Percentiles rank a stretch among this genome's conserved stretches.
Conservation (phyloP, 2,888 invertebrate species). For the Drosophila subquinaria region DNA sequence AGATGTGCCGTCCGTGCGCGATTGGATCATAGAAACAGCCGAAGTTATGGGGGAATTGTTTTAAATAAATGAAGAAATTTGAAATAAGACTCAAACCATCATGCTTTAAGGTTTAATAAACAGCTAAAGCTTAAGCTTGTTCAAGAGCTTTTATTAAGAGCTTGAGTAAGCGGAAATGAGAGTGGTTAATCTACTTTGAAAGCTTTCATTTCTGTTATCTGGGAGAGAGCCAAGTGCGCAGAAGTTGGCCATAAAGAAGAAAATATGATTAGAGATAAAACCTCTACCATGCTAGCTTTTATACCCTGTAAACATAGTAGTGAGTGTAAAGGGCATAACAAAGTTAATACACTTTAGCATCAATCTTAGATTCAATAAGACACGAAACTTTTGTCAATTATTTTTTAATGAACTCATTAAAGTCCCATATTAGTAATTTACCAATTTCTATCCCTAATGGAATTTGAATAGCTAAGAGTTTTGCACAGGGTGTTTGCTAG, state of each 20-base stretch:
- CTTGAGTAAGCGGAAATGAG: not conserved
- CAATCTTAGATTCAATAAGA: too few relatives aligned
- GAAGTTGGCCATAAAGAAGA: not conserved
- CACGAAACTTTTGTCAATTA: too few relatives aligned
- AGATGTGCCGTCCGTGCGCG: conserved; percentile 61
- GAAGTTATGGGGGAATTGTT: conserved; percentile 31
- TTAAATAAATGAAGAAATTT: not conserved
- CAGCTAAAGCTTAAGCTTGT: not conserved
- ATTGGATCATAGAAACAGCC: conserved; percentile 65
- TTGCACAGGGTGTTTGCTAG: not conserved
- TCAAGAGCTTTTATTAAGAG: conserved; percentile 7
- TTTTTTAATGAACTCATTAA: too few relatives aligned
- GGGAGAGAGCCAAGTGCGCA: not conserved
- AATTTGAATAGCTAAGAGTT: not conserved
- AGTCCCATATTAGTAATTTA: too few relatives aligned
- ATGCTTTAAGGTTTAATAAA: not conserved
- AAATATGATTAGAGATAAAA: too few relatives aligned
- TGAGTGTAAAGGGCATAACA: not conserved
- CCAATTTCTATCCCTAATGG: not conserved
- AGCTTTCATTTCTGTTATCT: conserved; percentile 3
- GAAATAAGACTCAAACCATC: conserved; percentile 15
- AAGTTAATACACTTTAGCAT: too few relatives aligned
- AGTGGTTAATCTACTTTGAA: not conserved
- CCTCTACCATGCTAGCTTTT: too few relatives aligned
- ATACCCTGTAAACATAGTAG: not conserved